phyloP scores from a whole-genome alignment of 2,113 vertebrate species.

The Maccullochella peelii region DNA sequence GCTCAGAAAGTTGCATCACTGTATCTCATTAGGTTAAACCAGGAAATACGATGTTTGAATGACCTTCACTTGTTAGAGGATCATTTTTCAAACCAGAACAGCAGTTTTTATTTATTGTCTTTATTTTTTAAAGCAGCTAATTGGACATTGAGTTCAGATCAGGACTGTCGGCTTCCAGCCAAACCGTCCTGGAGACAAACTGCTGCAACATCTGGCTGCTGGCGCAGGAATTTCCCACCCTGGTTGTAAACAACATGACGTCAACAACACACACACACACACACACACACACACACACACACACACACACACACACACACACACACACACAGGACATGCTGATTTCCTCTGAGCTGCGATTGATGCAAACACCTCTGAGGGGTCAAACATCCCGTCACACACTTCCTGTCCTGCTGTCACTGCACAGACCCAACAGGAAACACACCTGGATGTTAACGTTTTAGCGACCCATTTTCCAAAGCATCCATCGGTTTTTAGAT shows the following conservation, averaged over 20 bases:
- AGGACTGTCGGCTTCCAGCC: slow-evolving; percentile 21
- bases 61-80: too few species aligned
- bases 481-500: background rate
- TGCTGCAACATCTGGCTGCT: slow-evolving; percentile 52
- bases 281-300: slow-evolving; percentile 25
- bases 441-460: background rate
- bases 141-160: background rate
- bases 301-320: slow-evolving; percentile 23
- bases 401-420: slow-evolving; percentile 58
- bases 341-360: slow-evolving; percentile 36
- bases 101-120: background rate
- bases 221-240: slow-evolving; percentile 44
- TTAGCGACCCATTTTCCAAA: background rate
- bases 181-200: slow-evolving; percentile 35
- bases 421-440: background rate
- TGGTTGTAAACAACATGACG: slow-evolving; percentile 55
- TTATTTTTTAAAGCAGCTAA: background rate
- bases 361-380: slow-evolving; percentile 25
- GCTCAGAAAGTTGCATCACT: background rate
- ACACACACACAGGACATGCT: slow-evolving; percentile 16
- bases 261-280: slow-evolving; percentile 20
- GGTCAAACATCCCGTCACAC: slow-evolving; percentile 51
- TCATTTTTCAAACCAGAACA: background rate
- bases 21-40: background rate
- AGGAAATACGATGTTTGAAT: too few species aligned